A percentile compares a stretch with the other conserved stretches of the same genome.
Conservation (phyloP, 2,797 vertebrate species). For the Syndactyla subalaris region DNA sequence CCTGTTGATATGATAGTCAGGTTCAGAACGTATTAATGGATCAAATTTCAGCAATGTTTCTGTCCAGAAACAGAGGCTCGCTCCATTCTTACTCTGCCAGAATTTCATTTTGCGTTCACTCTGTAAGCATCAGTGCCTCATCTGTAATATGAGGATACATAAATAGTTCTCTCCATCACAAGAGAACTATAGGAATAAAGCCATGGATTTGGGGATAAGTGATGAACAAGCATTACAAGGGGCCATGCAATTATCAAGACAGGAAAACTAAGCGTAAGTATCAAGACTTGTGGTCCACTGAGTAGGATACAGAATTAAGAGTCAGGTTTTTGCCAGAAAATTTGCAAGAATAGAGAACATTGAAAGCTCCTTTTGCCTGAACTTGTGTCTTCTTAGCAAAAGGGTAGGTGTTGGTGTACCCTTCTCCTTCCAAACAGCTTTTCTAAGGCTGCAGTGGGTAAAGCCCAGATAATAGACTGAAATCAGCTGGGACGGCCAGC, state of each 20-base stretch:
- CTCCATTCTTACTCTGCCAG: not conserved
- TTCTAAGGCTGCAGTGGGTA: not conserved
- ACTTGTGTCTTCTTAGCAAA: not conserved
- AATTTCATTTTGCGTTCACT: not conserved
- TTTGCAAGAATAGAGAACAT: not conserved
- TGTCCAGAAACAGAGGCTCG: not conserved
- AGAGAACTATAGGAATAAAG: not conserved
- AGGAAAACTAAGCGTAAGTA: not conserved
- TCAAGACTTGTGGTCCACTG: not conserved
- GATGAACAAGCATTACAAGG: not conserved
- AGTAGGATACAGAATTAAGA: not conserved
- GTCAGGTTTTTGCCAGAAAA: not conserved
- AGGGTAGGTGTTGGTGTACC: not conserved
- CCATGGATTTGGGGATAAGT: not conserved
- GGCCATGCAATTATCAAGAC: not conserved
- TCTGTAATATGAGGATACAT: not conserved
- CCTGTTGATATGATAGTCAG: not conserved
- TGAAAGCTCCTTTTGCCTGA: not conserved
- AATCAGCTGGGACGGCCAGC: not conserved
- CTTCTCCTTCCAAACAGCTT: not conserved
- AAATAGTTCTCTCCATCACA: not conserved
- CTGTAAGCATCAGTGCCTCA: not conserved
- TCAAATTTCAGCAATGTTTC: not conserved
- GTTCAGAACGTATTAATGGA: not conserved
- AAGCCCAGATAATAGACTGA: not conserved